Conservation (phyloP, 2,888 invertebrate species). For the Apodemia duryi region DNA sequence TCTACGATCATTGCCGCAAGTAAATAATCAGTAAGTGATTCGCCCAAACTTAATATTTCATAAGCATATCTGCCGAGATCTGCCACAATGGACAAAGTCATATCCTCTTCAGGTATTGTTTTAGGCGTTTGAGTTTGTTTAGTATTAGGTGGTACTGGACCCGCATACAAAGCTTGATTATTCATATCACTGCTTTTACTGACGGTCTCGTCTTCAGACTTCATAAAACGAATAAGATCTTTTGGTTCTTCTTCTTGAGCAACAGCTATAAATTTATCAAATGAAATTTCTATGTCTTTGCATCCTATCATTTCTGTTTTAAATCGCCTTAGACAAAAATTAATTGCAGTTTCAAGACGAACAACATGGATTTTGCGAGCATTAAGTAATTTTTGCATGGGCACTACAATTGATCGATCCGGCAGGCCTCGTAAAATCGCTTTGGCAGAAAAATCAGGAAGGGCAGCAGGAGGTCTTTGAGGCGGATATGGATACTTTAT, state of each 20-base stretch:
- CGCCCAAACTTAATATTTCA: conserved; percentile 74
- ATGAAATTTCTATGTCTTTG: conserved; percentile 66
- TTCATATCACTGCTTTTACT: conserved; percentile 47
- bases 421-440: conserved; percentile 65
- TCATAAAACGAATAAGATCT: conserved; percentile 56
- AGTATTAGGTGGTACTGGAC: conserved; percentile 48
- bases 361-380: conserved; percentile 60
- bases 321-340: conserved; percentile 76
- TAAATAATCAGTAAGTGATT: conserved; percentile 75
- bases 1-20: conserved; percentile 79
- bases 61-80: conserved; percentile 77
- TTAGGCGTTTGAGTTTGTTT: conserved; percentile 82
- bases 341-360: conserved; percentile 72
- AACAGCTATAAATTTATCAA: conserved; percentile 52
- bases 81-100: conserved; percentile 68
- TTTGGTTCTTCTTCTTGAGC: conserved; percentile 51
- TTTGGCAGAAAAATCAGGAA: conserved; percentile 57
- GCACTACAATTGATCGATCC: conserved; percentile 53
- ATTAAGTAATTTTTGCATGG: conserved; percentile 63
- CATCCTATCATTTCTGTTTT: conserved; percentile 74
- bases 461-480: conserved; percentile 47
- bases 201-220: conserved; percentile 49
- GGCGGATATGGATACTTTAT: conserved; percentile 67
- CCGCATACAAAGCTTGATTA: conserved; percentile 39
- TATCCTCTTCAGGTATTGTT: conserved; percentile 78